Percentiles rank a stretch among this genome's conserved stretches.
phyloP scores from a whole-genome alignment of 2,797 vertebrate species.

The Balearica regulorum region DNA sequence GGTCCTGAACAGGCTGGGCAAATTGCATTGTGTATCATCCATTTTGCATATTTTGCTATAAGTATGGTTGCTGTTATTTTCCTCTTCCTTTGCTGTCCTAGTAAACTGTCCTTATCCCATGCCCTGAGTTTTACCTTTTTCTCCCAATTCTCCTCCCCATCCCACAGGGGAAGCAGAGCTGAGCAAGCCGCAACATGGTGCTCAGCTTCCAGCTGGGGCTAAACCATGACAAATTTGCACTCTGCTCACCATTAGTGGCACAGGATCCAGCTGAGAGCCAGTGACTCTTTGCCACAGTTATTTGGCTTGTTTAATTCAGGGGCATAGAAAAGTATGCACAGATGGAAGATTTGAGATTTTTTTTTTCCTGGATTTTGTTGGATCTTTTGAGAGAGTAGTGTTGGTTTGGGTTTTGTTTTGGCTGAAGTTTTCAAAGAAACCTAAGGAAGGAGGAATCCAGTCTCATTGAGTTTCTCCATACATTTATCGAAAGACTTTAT shows the following conservation, averaged over 20 bases:
- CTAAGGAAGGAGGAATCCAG: not conserved
- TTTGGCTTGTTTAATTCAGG: not conserved
- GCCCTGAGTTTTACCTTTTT: too few species aligned
- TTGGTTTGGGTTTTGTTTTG: not conserved
- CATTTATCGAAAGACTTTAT: not conserved
- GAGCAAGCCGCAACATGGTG: too few species aligned
- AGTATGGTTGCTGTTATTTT: too few species aligned
- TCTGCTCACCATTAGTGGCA: not conserved
- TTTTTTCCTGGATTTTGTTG: not conserved
- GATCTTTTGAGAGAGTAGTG: rapidly evolving
- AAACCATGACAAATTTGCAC: not conserved
- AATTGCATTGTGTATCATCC: too few species aligned
- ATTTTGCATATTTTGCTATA: too few species aligned
- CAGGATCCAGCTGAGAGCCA: not conserved
- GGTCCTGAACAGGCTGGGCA: too few species aligned
- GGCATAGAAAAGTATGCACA: not conserved
- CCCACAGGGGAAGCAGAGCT: too few species aligned
- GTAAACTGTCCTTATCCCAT: too few species aligned
- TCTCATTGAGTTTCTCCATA: not conserved
- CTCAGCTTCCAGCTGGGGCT: too few species aligned
- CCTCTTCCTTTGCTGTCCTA: too few species aligned
- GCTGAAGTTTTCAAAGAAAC: not conserved
- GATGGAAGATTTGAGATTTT: not conserved
- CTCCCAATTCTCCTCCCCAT: too few species aligned
- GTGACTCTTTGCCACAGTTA: not conserved